Percentiles rank a stretch among this genome's conserved stretches.
Conservation (phyloP, 2,113 vertebrate species). For the Podarcis cretensis region DNA sequence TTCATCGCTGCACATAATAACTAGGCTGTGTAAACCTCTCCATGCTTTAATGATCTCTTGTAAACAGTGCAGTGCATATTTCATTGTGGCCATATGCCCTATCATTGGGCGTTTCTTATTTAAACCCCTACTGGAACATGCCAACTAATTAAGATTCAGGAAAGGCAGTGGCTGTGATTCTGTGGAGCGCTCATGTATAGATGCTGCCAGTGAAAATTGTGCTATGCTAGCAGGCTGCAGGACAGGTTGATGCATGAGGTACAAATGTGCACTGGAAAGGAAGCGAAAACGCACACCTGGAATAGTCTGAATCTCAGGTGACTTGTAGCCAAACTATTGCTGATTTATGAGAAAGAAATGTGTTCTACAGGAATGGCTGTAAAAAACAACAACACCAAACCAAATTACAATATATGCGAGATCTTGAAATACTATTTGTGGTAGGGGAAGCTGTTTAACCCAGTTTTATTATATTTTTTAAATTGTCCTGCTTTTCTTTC, state of each 20-base stretch:
- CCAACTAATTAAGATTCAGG: slow-evolving; percentile 51
- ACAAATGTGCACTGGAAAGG: slow-evolving; percentile 24
- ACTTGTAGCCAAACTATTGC: slow-evolving; percentile 44
- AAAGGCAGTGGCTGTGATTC: slow-evolving; percentile 17
- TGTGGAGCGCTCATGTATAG: slow-evolving; percentile 34
- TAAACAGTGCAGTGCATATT: neutral
- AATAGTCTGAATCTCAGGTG: slow-evolving; percentile 40
- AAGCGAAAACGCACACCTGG: slow-evolving; percentile 42
- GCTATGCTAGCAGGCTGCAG: slow-evolving; percentile 31
- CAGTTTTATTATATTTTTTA: neutral
- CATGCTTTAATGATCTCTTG: neutral
- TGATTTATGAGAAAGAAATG: slow-evolving; percentile 45
- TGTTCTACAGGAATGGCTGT: slow-evolving; percentile 6
- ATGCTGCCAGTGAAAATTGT: slow-evolving; percentile 26
- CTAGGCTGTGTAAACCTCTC: neutral
- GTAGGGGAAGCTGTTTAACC: neutral
- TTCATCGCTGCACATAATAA: neutral
- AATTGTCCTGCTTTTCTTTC: neutral
- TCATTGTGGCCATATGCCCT: slow-evolving; percentile 30
- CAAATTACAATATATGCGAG: neutral
- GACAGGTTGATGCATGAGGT: slow-evolving; percentile 23
- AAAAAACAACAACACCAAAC: neutral
- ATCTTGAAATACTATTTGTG: neutral
- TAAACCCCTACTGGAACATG: slow-evolving; percentile 1
- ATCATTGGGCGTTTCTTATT: neutral